Percentiles rank a stretch among this genome's conserved stretches.
These are phyloP conservation scores for Vespertilio murinus DNA, from an alignment of 2,797 vertebrate genomes.

Conservation along the genomic window DNA sequence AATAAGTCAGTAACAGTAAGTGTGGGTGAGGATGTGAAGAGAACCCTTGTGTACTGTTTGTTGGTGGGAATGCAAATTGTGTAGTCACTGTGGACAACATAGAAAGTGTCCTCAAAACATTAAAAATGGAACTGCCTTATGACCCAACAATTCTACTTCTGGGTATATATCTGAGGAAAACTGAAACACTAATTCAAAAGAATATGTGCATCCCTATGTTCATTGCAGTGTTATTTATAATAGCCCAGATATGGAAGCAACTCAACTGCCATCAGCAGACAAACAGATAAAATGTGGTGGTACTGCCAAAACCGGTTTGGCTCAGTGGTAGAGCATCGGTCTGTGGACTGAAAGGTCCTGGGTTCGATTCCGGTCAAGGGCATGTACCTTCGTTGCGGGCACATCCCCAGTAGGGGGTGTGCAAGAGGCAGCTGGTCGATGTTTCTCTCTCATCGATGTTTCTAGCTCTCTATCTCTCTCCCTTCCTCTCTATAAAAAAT, in stretches of 20 bases:
- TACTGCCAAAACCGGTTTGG: too few species aligned
- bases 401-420: too few species aligned
- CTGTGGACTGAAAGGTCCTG: too few species aligned
- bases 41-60: neutral
- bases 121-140: neutral
- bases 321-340: too few species aligned
- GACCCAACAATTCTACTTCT: neutral
- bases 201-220: neutral
- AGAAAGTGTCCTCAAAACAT: neutral
- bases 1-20: neutral
- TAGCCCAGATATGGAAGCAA: neutral
- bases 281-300: neutral
- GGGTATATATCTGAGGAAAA: neutral
- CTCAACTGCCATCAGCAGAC: neutral
- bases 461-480: too few species aligned
- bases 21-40: neutral
- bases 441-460: too few species aligned
- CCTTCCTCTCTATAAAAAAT: too few species aligned
- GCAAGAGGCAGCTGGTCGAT: too few species aligned
- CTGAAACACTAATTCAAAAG: neutral
- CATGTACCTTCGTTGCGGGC: too few species aligned
- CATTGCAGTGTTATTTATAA: neutral
- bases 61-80: neutral
- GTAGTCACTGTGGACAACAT: neutral
- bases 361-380: too few species aligned